phyloP scores from a whole-genome alignment of 2,113 vertebrate genomes.

The Dicrurus megarhynchus region DNA sequence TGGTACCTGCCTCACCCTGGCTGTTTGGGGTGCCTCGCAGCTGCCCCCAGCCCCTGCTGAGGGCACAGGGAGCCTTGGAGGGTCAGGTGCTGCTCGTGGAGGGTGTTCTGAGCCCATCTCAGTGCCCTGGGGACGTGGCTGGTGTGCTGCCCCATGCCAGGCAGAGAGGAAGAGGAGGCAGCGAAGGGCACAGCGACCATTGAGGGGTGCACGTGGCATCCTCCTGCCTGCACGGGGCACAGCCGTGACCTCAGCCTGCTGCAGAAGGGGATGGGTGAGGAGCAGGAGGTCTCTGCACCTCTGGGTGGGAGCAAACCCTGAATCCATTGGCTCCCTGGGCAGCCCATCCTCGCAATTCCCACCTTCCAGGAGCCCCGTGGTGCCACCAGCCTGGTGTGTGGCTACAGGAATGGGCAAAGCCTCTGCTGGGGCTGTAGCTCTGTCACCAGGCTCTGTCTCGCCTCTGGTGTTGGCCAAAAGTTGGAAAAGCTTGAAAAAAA shows the following conservation, averaged over 20 bases:
- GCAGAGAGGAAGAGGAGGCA: neutral
- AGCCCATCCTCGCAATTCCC: neutral
- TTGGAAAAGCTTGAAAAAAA: neutral
- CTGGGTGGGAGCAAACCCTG: neutral
- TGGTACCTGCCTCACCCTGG: fast-evolving
- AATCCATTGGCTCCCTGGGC: neutral
- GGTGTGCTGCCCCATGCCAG: neutral
- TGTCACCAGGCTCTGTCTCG: neutral
- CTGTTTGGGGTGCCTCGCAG: neutral
- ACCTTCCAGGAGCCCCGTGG: fast-evolving
- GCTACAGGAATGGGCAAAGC: fast-evolving
- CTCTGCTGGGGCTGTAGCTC: neutral
- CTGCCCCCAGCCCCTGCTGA: neutral
- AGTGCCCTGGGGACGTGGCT: fast-evolving
- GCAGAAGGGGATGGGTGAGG: neutral
- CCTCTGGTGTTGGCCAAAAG: fast-evolving
- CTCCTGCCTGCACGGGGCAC: neutral
- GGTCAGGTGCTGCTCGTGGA: fast-evolving
- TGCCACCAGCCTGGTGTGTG: neutral
- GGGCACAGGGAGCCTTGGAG: neutral
- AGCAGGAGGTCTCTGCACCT: neutral
- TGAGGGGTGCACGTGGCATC: neutral
- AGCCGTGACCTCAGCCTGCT: neutral
- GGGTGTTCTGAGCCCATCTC: neutral
- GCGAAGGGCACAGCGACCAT: fast-evolving